Evolutionary conservation across 2,113 vertebrate genomes (phyloP), one percentile per base, ranked within the genome.

Genomic region (Bombycilla garrulus): DNA sequence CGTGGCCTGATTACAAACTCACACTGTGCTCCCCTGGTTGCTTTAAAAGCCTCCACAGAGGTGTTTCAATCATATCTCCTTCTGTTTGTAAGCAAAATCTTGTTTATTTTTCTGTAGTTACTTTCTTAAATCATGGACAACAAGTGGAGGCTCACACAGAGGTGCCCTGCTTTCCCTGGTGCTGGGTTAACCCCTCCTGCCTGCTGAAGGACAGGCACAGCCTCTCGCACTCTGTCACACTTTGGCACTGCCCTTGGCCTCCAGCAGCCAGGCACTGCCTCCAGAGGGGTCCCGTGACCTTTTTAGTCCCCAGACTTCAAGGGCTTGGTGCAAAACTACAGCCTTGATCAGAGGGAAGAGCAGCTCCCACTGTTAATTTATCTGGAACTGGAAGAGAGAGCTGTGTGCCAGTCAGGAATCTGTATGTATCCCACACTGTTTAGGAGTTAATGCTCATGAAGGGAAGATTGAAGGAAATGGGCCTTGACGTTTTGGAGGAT

Each of bases 391-490:
- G 66, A 91, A 74, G 60, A 94, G 16, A 45, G n/a, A 14, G 17
- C 36, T 14, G 22, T 10, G n/a, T 82, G 88, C n/a, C 58, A 15
- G 22, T 40, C 80, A 81, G 81, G 79, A 50, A 70, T 47, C 1
- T 0, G 0, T 8, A 5, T 12, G n/a, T 64, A 36, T 54, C 82
- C 74, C 71, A 74, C 16, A 12, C 50, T 47, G 21, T 35, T 90
- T 44, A 78, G 88, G 53, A 94, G 57, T 65, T 92, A 95, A 96
- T 92, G 90, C 87, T 91, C 53, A 26, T 74, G 87, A 57, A 70
- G 62, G 42, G 60, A 65, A 76, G 94, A 89, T 85, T 69, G 84
- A 84, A 79, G 86, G 77, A 95, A 95, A 97, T 94, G 89, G 70
- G 53, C 73, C 93, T 92, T 92, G 93, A 87, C 57, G 0, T 72